These are phyloP conservation scores for Drosophila leonis DNA, from an alignment of 2,888 invertebrate species.

Conservation along the genomic window DNA sequence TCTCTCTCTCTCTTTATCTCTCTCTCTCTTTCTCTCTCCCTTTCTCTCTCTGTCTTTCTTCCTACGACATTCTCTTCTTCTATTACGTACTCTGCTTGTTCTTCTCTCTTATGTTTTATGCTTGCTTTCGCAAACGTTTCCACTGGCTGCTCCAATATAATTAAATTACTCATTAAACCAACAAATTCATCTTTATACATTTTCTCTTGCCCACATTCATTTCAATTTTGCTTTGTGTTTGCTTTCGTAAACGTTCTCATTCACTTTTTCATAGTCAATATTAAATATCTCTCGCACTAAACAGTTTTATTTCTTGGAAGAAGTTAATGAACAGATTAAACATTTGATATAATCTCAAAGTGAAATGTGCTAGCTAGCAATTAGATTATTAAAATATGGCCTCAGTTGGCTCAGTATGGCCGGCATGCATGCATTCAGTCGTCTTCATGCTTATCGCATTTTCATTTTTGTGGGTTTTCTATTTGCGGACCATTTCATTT, in stretches of 20 bases:
- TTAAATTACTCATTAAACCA: no score
- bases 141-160: neutral
- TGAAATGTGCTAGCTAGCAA: slow-evolving; percentile 18
- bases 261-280: neutral
- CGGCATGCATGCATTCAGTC: slow-evolving; percentile 6
- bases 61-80: neutral
- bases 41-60: neutral
- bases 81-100: neutral
- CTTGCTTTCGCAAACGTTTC: neutral
- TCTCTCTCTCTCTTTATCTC: neutral
- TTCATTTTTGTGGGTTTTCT: slow-evolving; percentile 12
- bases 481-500: slow-evolving; percentile 30
- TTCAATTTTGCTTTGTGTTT: neutral
- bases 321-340: slow-evolving; percentile 9
- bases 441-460: slow-evolving; percentile 23
- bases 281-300: neutral
- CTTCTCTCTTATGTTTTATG: neutral
- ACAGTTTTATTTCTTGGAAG: neutral
- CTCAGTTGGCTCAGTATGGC: slow-evolving; percentile 7
- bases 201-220: neutral
- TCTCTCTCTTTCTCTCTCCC: no score
- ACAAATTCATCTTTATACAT: neutral
- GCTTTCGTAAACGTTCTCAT: neutral
- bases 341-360: neutral
- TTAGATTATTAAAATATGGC: slow-evolving; percentile 18